Conservation (phyloP, 2,888 invertebrate genomes). For the Cerastoderma edule region DNA sequence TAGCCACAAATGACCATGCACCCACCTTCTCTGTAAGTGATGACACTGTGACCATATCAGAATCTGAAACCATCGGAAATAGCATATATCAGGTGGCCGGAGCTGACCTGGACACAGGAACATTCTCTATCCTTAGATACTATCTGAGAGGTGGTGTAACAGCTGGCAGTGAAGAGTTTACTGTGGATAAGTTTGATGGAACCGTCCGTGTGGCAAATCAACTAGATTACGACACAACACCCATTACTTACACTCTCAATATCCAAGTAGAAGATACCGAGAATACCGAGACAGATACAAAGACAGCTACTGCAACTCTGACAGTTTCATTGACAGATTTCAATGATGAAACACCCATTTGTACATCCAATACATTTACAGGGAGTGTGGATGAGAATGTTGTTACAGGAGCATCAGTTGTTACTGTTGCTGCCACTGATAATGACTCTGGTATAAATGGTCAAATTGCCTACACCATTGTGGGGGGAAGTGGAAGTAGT, state of each 20-base stretch:
- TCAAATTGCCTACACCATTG: slow-evolving; percentile 63
- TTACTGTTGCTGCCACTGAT: slow-evolving; percentile 58
- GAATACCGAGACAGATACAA: slow-evolving; percentile 28
- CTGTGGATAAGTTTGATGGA: slow-evolving; percentile 64
- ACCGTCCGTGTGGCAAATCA: slow-evolving; percentile 64
- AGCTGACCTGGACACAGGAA: slow-evolving; percentile 71
- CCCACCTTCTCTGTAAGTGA: slow-evolving; percentile 62
- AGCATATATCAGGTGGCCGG: slow-evolving; percentile 64
- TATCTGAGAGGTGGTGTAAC: slow-evolving; percentile 43
- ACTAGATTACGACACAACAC: slow-evolving; percentile 74
- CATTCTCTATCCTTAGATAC: slow-evolving; percentile 55
- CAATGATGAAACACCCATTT: slow-evolving; percentile 70
- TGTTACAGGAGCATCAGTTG: slow-evolving; percentile 36
- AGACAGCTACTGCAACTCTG: slow-evolving; percentile 55
- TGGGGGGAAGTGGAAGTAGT: slow-evolving; percentile 62
- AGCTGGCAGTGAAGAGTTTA: slow-evolving; percentile 46
- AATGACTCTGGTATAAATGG: slow-evolving; percentile 66
- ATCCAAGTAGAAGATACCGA: slow-evolving; percentile 67
- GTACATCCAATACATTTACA: slow-evolving; percentile 55
- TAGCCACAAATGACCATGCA: slow-evolving; percentile 73
- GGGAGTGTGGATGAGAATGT: slow-evolving; percentile 65
- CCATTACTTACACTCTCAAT: slow-evolving; percentile 53
- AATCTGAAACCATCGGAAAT: slow-evolving; percentile 65
- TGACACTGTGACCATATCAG: slow-evolving; percentile 64
- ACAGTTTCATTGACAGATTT: slow-evolving; percentile 63